Evolutionary conservation across 2,797 vertebrate species (phyloP).

Genomic region (Triplophysa yarkandensis): DNA sequence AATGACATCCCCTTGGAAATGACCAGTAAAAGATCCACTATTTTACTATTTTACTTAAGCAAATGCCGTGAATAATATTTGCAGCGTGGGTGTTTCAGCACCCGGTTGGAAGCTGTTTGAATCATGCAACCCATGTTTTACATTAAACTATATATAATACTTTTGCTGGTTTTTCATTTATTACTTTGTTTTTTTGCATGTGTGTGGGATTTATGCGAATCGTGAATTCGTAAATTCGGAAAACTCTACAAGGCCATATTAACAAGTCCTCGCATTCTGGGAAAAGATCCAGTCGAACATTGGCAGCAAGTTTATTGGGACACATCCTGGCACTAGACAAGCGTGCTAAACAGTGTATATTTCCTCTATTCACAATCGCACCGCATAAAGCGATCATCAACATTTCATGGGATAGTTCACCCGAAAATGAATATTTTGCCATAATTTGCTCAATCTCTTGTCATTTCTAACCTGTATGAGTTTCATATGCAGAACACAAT

Average conservation of each 20-base stretch:
- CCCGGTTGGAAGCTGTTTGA: not conserved
- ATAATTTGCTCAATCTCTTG: too few relatives aligned
- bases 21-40: not conserved
- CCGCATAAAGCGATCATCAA: not conserved
- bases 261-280: conserved; percentile 76
- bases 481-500: too few relatives aligned
- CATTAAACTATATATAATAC: not conserved
- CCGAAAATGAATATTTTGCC: too few relatives aligned
- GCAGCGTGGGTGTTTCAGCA: not conserved
- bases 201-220: conserved; percentile 73
- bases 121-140: not conserved
- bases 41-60: conserved; percentile 11
- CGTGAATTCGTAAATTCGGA: conserved; percentile 73
- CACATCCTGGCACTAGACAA: conserved; percentile 65
- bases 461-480: too few relatives aligned
- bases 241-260: conserved; percentile 72
- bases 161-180: conserved; percentile 63
- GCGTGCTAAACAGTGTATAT: conserved; percentile 64
- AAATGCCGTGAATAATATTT: conserved; percentile 3
- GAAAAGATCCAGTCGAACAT: conserved; percentile 75
- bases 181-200: conserved; percentile 68
- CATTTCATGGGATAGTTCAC: not conserved
- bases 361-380: conserved; percentile 62
- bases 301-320: conserved; percentile 65
- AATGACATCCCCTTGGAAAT: conserved; percentile 39